Evolutionary conservation across 2,888 invertebrate genomes (phyloP).

Genomic region (Cantharis rufa): DNA sequence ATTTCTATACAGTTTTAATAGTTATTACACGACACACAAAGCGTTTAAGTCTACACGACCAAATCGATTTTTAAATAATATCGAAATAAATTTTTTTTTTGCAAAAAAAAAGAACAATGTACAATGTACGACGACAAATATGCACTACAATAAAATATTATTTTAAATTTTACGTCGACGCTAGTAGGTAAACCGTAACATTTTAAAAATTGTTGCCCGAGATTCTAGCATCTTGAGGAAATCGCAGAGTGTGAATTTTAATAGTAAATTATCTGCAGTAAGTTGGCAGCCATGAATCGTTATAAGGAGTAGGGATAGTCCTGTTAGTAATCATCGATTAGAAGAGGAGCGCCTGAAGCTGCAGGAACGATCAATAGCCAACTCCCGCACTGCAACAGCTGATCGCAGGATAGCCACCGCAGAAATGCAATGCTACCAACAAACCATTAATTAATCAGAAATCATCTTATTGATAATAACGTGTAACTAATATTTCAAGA

Average conservation of each 20-base stretch:
- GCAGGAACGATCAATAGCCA: conserved; percentile 50
- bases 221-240: not conserved
- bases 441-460: not conserved
- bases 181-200: not conserved
- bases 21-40: not conserved
- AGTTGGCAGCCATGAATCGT: conserved; percentile 22
- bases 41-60: no score
- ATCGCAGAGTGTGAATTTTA: conserved; percentile 10
- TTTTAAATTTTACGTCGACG: not conserved
- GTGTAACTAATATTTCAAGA: not conserved
- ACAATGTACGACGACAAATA: not conserved
- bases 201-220: not conserved
- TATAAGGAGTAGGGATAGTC: conserved; percentile 25
- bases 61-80: not conserved
- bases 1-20: not conserved
- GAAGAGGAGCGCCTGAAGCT: conserved; percentile 42
- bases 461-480: not conserved
- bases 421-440: conserved; percentile 20
- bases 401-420: conserved; percentile 43
- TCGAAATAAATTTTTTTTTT: not conserved
- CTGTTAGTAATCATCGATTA: conserved; percentile 50
- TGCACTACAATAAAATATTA: not conserved
- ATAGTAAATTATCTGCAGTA: conserved; percentile 21
- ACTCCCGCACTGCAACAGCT: conserved; percentile 55
- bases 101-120: not conserved